phyloP scores from a whole-genome alignment of 2,888 invertebrate species.

The Hartigia nigra region DNA sequence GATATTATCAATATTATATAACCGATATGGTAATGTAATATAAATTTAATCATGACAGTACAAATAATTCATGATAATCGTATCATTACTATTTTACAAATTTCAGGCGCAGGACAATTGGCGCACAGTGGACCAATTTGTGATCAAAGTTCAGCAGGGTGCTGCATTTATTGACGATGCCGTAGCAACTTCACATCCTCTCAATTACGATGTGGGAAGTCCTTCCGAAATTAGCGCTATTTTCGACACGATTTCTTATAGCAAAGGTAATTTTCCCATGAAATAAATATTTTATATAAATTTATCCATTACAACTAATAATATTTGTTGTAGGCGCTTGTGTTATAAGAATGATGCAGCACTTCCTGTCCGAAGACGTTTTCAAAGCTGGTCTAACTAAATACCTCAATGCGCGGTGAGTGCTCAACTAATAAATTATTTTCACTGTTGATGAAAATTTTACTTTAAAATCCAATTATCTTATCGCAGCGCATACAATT shows the following conservation, averaged over 20 bases:
- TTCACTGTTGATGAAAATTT: too few species aligned
- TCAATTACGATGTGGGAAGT: slow-evolving; percentile 67
- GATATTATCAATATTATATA: slow-evolving; percentile 67
- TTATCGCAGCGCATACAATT: slow-evolving; percentile 57
- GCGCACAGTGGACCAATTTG: slow-evolving; percentile 70
- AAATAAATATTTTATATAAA: neutral
- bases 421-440: slow-evolving; percentile 17
- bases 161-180: slow-evolving; percentile 62
- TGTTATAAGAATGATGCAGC: slow-evolving; percentile 71
- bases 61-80: neutral
- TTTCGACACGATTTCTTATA: slow-evolving; percentile 72
- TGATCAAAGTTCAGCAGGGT: slow-evolving; percentile 63
- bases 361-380: slow-evolving; percentile 67
- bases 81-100: neutral
- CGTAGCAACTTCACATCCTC: slow-evolving; percentile 66
- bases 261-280: slow-evolving; percentile 68
- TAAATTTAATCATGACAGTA: neutral
- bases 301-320: neutral
- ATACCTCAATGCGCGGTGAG: slow-evolving; percentile 66
- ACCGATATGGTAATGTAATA: slow-evolving; percentile 46
- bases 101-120: slow-evolving; percentile 68
- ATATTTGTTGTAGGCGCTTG: slow-evolving; percentile 47
- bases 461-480: too few species aligned
- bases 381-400: slow-evolving; percentile 70
- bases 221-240: slow-evolving; percentile 68